These are phyloP conservation scores for Python bivittatus DNA, from an alignment of 2,113 vertebrate genomes.

Conservation along the genomic window DNA sequence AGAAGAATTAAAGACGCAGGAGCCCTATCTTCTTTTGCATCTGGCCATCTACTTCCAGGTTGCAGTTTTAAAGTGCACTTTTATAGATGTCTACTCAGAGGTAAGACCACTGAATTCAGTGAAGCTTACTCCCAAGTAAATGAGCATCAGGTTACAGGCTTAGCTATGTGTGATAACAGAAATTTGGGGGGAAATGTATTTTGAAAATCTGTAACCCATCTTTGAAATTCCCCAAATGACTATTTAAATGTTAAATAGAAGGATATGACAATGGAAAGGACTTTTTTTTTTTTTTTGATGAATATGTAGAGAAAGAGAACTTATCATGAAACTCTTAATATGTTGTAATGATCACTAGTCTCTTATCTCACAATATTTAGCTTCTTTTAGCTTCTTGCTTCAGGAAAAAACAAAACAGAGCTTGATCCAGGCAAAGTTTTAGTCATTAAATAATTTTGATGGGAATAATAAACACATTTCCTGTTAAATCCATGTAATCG, in stretches of 20 bases:
- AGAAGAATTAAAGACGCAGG: neutral
- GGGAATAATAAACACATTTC: neutral
- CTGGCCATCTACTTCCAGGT: neutral
- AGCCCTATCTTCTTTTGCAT: neutral
- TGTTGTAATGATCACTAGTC: neutral
- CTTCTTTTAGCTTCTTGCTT: neutral
- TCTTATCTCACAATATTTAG: neutral
- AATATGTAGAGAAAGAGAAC: neutral
- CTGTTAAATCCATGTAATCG: neutral
- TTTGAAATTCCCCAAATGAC: neutral
- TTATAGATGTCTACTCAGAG: neutral
- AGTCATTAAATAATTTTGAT: neutral
- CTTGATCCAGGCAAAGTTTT: neutral
- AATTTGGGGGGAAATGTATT: neutral
- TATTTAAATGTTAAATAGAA: neutral
- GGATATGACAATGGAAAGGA: neutral
- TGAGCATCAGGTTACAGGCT: neutral
- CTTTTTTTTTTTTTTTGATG: neutral
- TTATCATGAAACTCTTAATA: neutral
- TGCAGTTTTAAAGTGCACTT: neutral
- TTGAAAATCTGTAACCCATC: neutral
- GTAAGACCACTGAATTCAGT: neutral
- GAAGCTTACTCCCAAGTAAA: neutral
- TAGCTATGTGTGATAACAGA: rapidly evolving
- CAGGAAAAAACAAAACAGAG: neutral